Evolutionary conservation across 2,888 invertebrate genomes (phyloP), one percentile per base, ranked within the genome.

Genomic region (Eurytoma californica): DNA sequence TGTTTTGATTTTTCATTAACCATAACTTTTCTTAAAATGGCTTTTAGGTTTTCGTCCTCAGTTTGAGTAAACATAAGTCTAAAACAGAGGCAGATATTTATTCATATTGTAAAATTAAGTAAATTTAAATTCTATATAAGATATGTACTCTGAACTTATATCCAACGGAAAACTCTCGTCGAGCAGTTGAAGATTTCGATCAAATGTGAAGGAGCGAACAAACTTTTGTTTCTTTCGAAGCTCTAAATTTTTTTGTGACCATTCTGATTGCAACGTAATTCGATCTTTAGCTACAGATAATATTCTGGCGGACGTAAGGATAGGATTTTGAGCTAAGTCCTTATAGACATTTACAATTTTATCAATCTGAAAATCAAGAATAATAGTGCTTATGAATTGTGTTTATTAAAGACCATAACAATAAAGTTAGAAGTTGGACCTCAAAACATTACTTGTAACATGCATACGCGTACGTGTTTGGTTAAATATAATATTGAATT

Each of bases 231-330:
- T 91, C 83, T 92, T 92, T 3, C 92, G 92, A 83, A 92, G 92
- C 84, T 95, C 95, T 58, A 95, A 85, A 87, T 94, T 94, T 69
- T 94, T 91, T 69, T 95, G 93, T 0, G 92, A 92, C 94, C 95
- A 95, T 28, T 90, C 89, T 0, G 93, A 92, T 24, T 91, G 90
- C 28, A 93, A 85, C 0, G 92, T 87, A 51, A 90, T 89, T 0
- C 91, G 92, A 72, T 91, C 91, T 63, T 90, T 91, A 3, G 72
- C 70, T 7, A 81, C 69, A 3, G 85, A 81, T 63, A 91, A 87
- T 13, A 94, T 87, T 81, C 88, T 91, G 0, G 92, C 93, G 47
- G 91, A 90, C 0, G 90, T 85, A 24, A 94, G 86, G 0, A 92
- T 89, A 0, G 94, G 94, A 85, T 93, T 92, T 86, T 92, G 92